Evolutionary conservation across 2,797 vertebrate genomes (phyloP), one percentile per base, ranked within the genome.

Genomic region (Gallirallus australis): DNA sequence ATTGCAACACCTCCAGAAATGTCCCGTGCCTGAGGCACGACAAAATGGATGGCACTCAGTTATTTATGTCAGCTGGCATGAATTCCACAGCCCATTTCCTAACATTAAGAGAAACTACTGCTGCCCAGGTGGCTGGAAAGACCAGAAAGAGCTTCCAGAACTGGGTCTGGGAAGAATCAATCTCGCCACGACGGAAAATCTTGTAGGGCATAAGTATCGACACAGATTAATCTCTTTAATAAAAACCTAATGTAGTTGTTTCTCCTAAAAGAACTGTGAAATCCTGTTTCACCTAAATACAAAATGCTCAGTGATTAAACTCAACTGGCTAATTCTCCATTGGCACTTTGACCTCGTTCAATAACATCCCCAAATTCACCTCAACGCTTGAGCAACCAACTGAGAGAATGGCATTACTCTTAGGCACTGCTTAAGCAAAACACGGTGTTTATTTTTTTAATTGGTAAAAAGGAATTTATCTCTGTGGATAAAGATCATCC

Each of bases 311-410:
- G 52, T 50, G 60, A 91, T 54, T 16, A 54, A 78, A 37, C 35
- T 79, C 68, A 70, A 45, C 48, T 25, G 33, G 40, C 37, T 83
- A 85, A 90, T 87, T 66, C 65, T 80, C 72, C 18, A 2, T 21
- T 24, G 53, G 52, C 72, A 37, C 72, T 84, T 72, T 19, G 9
- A 53, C 17, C 53, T 60, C 3, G 2, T 56, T 93, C 89, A 78
- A 2, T 70, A 68, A 42, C 24, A 90, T 56, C 85, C 56, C 71
- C 68, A 60, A 72, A 59, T 85, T 80, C 75, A 81, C 48, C 76
- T 80, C 80, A 92, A 94, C 82, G 93, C 64, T 3, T 89, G 78
- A 93, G 86, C 93, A 92, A 27, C 82, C 93, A 95, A 82, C 56
- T 53, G 0, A 71, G 79, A 94, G 57, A 93, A 87, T 3, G 4